phyloP scores from a whole-genome alignment of 2,888 invertebrate species.

The Augiades crinisus region DNA sequence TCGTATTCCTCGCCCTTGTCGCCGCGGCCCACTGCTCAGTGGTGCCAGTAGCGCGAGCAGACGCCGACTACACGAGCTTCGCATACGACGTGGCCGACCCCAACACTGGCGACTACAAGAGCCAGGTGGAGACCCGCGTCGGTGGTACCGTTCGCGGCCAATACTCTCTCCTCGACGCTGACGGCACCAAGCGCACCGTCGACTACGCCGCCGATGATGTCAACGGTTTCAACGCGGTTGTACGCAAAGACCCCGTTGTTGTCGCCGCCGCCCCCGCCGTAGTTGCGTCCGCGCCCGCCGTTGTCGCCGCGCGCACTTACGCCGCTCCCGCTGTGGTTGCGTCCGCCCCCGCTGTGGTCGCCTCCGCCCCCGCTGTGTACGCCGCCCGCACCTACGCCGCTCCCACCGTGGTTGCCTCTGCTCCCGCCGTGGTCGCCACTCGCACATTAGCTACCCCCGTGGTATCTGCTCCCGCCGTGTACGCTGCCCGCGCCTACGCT shows the following conservation, averaged over 20 bases:
- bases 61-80: conserved; percentile 66
- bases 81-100: conserved; percentile 78
- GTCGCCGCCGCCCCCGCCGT: conserved; percentile 33
- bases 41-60: conserved; percentile 61
- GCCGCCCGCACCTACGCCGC: conserved; percentile 38
- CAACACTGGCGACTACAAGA: conserved; percentile 79
- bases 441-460: conserved; percentile 37
- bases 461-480: too few species aligned
- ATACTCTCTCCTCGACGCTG: conserved; percentile 77
- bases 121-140: conserved; percentile 73
- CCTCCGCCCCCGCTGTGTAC: conserved; percentile 35
- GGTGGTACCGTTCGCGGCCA: conserved; percentile 75
- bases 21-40: conserved; percentile 67
- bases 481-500: conserved; percentile 23
- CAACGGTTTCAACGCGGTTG: conserved; percentile 79
- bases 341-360: conserved; percentile 32
- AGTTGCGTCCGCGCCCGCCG: conserved; percentile 24
- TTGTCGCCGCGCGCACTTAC: conserved; percentile 29
- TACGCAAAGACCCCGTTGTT: conserved; percentile 67
- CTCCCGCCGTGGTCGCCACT: conserved; percentile 34
- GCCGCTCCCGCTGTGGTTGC: conserved; percentile 32
- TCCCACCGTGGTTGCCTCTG: conserved; percentile 32
- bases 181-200: conserved; percentile 77
- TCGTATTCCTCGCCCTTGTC: conserved; percentile 66
- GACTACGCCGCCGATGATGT: conserved; percentile 78